Evolutionary conservation across 2,797 vertebrate species (phyloP).

Genomic region (Sandelia bainsii): DNA sequence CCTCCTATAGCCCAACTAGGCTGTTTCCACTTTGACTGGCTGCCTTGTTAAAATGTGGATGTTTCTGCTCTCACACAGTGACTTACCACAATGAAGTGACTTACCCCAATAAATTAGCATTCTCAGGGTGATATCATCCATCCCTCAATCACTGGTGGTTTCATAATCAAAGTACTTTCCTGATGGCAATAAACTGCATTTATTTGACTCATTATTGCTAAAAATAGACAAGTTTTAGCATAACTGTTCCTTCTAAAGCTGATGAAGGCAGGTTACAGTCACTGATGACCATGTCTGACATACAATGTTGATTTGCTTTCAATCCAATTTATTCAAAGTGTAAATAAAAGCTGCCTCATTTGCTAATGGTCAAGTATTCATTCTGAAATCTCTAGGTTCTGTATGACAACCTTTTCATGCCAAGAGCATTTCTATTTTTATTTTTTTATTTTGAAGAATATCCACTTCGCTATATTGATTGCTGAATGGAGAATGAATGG

Average conservation of each 20-base stretch:
- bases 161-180: constrained; percentile 54
- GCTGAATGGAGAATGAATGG: constrained; percentile 49
- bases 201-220: constrained; percentile 60
- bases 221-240: constrained; percentile 58
- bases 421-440: constrained; percentile 50
- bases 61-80: constrained; percentile 24
- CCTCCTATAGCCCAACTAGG: constrained; percentile 26
- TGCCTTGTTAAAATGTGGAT: constrained; percentile 55
- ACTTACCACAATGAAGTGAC: constrained; percentile 29
- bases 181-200: constrained; percentile 57
- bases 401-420: constrained; percentile 52
- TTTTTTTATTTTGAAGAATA: constrained; percentile 55
- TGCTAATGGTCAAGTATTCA: constrained; percentile 59
- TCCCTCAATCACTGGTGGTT: constrained; percentile 56
- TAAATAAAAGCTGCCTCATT: constrained; percentile 61
- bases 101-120: constrained; percentile 50
- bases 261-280: constrained; percentile 44
- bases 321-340: constrained; percentile 53
- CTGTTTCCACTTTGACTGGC: constrained; percentile 49
- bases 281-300: constrained; percentile 35
- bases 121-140: constrained; percentile 48
- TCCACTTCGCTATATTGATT: constrained; percentile 62
- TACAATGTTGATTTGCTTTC: constrained; percentile 48
- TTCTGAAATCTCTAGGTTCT: constrained; percentile 36
- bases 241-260: constrained; percentile 33